Conservation (phyloP, 2,113 vertebrate species). For the Cygnus buccinator region DNA sequence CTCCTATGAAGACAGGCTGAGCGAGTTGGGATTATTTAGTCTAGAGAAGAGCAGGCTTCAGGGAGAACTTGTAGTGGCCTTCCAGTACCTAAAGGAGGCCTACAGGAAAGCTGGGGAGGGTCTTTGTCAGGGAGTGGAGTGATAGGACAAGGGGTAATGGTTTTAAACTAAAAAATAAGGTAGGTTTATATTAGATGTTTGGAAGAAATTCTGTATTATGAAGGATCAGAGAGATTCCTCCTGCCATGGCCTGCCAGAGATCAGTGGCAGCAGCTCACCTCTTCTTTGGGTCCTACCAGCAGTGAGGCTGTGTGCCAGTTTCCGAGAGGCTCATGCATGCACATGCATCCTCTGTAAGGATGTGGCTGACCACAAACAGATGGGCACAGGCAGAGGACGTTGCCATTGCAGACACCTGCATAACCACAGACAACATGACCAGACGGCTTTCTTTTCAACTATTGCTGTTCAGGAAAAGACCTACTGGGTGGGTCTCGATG, state of each 20-base stretch:
- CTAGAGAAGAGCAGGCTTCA: no score
- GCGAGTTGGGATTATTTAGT: no score
- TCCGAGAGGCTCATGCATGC: not conserved
- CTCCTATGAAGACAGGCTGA: not conserved
- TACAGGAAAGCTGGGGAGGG: not conserved
- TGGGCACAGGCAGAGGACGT: not conserved
- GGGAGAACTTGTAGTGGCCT: no score
- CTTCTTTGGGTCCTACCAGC: not conserved
- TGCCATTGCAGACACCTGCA: not conserved
- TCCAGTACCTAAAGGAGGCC: no score
- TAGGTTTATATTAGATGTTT: not conserved
- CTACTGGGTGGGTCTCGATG: not conserved
- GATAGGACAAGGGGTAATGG: not conserved
- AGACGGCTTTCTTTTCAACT: not conserved
- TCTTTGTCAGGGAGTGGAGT: not conserved
- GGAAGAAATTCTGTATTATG: not conserved
- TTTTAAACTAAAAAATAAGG: not conserved
- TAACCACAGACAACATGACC: rapidly evolving
- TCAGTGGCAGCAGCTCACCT: not conserved
- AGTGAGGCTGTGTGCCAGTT: not conserved
- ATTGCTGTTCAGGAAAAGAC: not conserved
- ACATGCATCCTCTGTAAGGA: rapidly evolving
- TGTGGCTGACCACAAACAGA: not conserved
- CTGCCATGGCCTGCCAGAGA: not conserved
- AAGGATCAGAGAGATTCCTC: not conserved